Evolutionary conservation across 2,888 invertebrate species (phyloP), one percentile per base, ranked within the genome.

Genomic region (Volucella bombylans): DNA sequence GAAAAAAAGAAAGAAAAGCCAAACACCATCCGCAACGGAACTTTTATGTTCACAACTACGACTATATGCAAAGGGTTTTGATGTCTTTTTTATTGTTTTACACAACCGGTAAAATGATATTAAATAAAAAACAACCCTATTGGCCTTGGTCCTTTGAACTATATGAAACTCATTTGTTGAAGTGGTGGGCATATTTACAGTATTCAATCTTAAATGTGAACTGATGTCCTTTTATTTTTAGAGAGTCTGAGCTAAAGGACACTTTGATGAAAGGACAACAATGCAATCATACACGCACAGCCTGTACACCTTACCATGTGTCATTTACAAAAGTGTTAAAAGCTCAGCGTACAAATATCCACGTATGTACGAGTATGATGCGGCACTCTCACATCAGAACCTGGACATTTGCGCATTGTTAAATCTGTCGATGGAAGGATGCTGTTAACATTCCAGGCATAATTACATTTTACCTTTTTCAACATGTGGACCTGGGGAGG

Each of bases 241-340:
- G 2, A 1, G 39, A 1, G 47, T 38, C n/a, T 9, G n/a, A 55
- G n/a, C 0, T 4, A 10, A 41, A 38, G 15, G 9, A 9, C 4
- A 12, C 47, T 57, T 41, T 18, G 74, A 69, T 81, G 62, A 76
- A 81, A 62, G 62, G 62, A 64, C 39, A 76, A 81, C 57, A 69
- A 57, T 77, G 69, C 69, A 82, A 71, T 82, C 41, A 71, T 59
- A 65, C 31, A 41, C 55, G 47, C 52, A 57, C 57, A 41, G 18
- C 49, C 71, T 76, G 55, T 64, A 47, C 23, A 55, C n/a, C 18
- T 50, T 71, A 47, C 55, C 55, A 14, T 71, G 81, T 65, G 65
- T 65, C 59, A 54, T 64, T 81, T 81, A 81, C 57, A 77, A 81
- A 81, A 77, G 81, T 82, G 77, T 77, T 77, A 77, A 82, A 77